Conservation (phyloP, 1,140 invertebrate species). For the Zaprionus nigranus region DNA sequence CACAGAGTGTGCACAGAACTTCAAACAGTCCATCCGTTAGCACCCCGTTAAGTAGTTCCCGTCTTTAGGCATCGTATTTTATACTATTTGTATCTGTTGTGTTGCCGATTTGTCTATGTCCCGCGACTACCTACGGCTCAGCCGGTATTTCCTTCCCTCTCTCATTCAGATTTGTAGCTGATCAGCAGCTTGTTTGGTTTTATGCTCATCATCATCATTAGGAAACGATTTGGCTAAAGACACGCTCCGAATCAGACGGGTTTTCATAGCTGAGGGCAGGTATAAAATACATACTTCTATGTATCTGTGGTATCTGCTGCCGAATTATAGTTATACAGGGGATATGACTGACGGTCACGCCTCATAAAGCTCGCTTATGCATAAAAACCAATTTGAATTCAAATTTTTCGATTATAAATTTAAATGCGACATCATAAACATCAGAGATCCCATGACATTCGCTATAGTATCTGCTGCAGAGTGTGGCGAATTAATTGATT, state of each 20-base stretch:
- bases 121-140: conserved; percentile 19
- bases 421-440: conserved; percentile 20
- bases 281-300: neutral
- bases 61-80: conserved; percentile 15
- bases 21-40: conserved; percentile 33
- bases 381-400: conserved; percentile 48
- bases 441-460: neutral
- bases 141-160: neutral
- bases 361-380: conserved; percentile 57
- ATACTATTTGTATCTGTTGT: conserved; percentile 12
- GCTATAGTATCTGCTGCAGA: neutral
- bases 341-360: conserved; percentile 59
- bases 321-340: conserved; percentile 56
- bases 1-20: conserved; percentile 9
- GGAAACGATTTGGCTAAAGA: conserved; percentile 62
- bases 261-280: conserved; percentile 23
- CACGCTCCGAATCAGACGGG: conserved; percentile 57
- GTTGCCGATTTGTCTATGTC: conserved; percentile 27
- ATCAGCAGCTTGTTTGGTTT: conserved; percentile 55
- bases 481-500: conserved; percentile 7
- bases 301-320: conserved; percentile 36
- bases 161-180: conserved; percentile 16
- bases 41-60: conserved; percentile 21
- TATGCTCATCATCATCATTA: conserved; percentile 53
- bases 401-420: conserved; percentile 26